These are phyloP conservation scores for Paratilapia polleni DNA, from an alignment of 2,113 vertebrate genomes.

Conservation along the genomic window DNA sequence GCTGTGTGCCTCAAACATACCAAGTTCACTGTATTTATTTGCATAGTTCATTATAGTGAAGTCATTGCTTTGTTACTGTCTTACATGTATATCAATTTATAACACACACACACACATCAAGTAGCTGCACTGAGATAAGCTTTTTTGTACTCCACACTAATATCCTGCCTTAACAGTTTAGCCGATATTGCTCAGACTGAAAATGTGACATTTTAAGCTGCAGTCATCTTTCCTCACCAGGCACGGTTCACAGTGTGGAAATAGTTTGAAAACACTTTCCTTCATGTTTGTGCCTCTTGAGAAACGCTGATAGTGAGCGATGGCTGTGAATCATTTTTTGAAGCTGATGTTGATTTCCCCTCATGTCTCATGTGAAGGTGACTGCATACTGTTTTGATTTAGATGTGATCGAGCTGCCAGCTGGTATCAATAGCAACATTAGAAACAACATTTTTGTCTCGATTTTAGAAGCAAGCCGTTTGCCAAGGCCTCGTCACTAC, in stretches of 20 bases:
- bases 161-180: slow-evolving; percentile 58
- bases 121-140: slow-evolving; percentile 74
- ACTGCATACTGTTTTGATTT: slow-evolving; percentile 3
- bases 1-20: slow-evolving; percentile 50
- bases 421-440: slow-evolving; percentile 12
- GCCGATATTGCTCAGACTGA: slow-evolving; percentile 18
- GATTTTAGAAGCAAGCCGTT: background rate
- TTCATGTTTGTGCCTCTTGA: slow-evolving; percentile 24
- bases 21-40: slow-evolving; percentile 72
- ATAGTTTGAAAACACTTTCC: background rate
- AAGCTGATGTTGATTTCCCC: background rate
- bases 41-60: slow-evolving; percentile 45
- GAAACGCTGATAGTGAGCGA: background rate
- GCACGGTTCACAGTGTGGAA: background rate
- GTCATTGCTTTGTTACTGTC: slow-evolving; percentile 32
- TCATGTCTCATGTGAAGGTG: background rate
- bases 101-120: slow-evolving; percentile 29
- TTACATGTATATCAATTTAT: slow-evolving; percentile 30
- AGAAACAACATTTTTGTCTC: background rate
- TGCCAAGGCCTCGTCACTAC: slow-evolving; percentile 5
- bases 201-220: slow-evolving; percentile 32
- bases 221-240: background rate
- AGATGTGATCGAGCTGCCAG: slow-evolving; percentile 17
- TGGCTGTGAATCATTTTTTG: background rate
- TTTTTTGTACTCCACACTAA: slow-evolving; percentile 30